Conservation (phyloP, 2,888 invertebrate species). For the Chloroclysta siterata region DNA sequence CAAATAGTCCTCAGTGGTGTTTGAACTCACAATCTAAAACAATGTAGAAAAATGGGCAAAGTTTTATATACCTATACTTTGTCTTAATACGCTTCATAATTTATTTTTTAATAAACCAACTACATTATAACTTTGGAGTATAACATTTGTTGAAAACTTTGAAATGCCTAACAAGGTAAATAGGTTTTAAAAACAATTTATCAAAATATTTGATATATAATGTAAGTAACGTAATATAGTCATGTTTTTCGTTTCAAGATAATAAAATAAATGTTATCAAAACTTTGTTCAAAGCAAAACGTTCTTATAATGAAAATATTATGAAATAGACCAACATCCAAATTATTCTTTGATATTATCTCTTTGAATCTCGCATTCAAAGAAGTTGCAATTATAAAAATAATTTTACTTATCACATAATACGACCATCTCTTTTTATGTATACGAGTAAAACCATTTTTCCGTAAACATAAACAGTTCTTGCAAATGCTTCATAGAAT, state of each 20-base stretch:
- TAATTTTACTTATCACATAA: conserved; percentile 1
- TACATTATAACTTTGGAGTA: too few relatives aligned
- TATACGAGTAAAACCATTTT: background rate
- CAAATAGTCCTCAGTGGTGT: too few relatives aligned
- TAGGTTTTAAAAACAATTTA: too few relatives aligned
- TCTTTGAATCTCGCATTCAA: conserved; percentile 10
- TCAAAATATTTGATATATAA: background rate
- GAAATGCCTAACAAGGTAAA: too few relatives aligned
- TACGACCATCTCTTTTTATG: background rate
- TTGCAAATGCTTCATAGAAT: background rate
- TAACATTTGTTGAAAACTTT: too few relatives aligned
- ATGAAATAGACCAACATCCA: background rate
- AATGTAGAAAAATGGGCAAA: too few relatives aligned
- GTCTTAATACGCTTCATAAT: too few relatives aligned
- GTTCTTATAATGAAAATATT: conserved; percentile 1
- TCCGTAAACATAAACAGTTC: background rate
- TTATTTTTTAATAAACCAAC: too few relatives aligned
- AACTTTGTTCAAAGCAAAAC: background rate
- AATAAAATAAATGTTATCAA: background rate
- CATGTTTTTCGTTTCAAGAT: background rate
- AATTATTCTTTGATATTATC: background rate
- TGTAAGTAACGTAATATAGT: too few relatives aligned
- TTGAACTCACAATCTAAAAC: too few relatives aligned
- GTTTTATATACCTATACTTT: too few relatives aligned
- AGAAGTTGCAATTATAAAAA: conserved; percentile 3